Evolutionary conservation across 2,113 vertebrate species (phyloP).

Genomic region (Caranx melampygus): DNA sequence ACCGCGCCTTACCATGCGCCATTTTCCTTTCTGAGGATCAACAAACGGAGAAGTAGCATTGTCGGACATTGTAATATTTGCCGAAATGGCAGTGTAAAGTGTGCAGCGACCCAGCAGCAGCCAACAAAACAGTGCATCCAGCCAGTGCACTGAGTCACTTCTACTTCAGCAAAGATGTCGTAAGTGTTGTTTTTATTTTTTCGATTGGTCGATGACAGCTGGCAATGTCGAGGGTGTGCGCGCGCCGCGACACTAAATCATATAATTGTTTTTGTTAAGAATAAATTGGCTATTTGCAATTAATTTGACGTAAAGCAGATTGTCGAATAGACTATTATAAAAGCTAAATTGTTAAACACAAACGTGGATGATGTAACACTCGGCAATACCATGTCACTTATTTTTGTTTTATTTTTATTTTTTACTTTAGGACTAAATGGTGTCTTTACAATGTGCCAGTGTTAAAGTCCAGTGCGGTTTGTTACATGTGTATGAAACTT

Average conservation of each 20-base stretch:
- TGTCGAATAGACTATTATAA: accelerated
- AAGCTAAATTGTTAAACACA: background rate
- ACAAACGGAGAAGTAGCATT: background rate
- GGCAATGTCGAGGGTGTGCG: background rate
- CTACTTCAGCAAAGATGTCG: constrained; percentile 80
- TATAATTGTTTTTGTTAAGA: accelerated
- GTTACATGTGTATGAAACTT: accelerated
- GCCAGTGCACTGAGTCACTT: constrained; percentile 82
- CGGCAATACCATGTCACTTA: background rate
- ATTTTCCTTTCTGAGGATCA: constrained; percentile 34
- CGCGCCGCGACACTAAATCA: background rate
- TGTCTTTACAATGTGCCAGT: background rate
- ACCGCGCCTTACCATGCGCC: accelerated
- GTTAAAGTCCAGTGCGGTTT: accelerated
- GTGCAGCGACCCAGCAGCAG: constrained; percentile 79
- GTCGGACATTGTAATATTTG: constrained; percentile 56
- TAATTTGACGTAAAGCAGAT: accelerated
- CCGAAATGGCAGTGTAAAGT: constrained; percentile 83
- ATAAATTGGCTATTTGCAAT: no score
- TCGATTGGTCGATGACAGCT: background rate
- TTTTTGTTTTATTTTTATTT: background rate
- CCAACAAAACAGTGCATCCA: constrained; percentile 83
- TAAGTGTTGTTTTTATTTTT: constrained; percentile 71
- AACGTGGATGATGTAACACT: background rate
- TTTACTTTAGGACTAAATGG: accelerated